Conservation (phyloP, 2,888 invertebrate species). For the Mimachlamys varia region DNA sequence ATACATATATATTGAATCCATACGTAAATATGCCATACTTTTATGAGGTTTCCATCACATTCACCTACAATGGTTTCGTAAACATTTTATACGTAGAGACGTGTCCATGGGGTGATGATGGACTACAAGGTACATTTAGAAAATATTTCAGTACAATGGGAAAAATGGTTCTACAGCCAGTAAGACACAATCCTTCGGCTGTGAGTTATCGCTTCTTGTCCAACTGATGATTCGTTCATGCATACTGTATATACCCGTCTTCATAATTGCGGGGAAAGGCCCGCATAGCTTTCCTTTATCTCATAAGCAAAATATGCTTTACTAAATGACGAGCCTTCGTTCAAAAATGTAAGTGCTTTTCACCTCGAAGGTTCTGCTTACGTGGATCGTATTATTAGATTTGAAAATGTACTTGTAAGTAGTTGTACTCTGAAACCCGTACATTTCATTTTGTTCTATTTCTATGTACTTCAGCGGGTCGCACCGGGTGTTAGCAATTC, state of each 20-base stretch:
- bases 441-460: neutral
- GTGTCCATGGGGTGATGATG: too few relatives aligned
- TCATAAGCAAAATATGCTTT: slow-evolving; percentile 12
- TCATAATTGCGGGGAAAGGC: neutral
- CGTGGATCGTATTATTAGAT: neutral
- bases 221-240: neutral
- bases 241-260: neutral
- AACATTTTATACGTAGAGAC: too few relatives aligned
- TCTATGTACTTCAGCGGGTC: neutral
- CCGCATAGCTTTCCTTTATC: neutral
- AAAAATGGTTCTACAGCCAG: too few relatives aligned
- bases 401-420: slow-evolving; percentile 16
- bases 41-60: too few relatives aligned
- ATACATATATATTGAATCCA: too few relatives aligned
- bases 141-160: too few relatives aligned
- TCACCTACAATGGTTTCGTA: too few relatives aligned
- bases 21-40: too few relatives aligned
- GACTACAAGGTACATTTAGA: too few relatives aligned
- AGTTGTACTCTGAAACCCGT: slow-evolving; percentile 12
- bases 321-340: neutral
- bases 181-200: too few relatives aligned
- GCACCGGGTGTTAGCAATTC: neutral
- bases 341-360: neutral
- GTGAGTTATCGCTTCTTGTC: neutral
- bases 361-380: neutral